Evolutionary conservation across 2,888 invertebrate genomes (phyloP).

Genomic region (Acanthosoma haemorrhoidale): DNA sequence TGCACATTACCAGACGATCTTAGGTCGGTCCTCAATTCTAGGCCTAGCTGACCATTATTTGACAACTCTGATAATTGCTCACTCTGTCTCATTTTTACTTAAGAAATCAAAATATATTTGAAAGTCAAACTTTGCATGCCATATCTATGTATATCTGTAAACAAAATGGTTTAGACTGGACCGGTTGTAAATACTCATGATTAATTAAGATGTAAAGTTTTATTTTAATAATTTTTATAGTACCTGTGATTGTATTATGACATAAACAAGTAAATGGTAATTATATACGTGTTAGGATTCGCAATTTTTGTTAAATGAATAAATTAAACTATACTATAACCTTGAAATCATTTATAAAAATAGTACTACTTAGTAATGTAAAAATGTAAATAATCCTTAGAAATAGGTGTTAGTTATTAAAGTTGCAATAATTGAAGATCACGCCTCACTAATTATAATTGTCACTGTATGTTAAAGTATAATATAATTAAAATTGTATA

Average conservation of each 20-base stretch:
- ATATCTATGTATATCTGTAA: constrained; percentile 16
- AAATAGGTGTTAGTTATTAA: not conserved
- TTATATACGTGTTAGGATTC: too few relatives aligned
- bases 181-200: constrained; percentile 20
- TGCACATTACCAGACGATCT: constrained; percentile 81
- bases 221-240: constrained; percentile 20
- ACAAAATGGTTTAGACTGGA: not conserved
- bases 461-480: too few relatives aligned
- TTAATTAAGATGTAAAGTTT: not conserved
- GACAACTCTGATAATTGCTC: constrained; percentile 27
- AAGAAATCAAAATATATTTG: constrained; percentile 19
- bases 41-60: constrained; percentile 36
- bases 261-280: not conserved
- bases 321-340: not conserved
- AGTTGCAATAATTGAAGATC: too few relatives aligned
- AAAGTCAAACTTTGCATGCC: constrained; percentile 23
- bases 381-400: not conserved
- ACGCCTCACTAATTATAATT: too few relatives aligned
- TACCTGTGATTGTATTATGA: constrained; percentile 14
- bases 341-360: not conserved
- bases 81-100: constrained; percentile 29
- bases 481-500: too few relatives aligned
- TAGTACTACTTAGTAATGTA: not conserved
- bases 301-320: not conserved
- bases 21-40: constrained; percentile 61